Conservation (phyloP, 2,797 vertebrate genomes). For the Chelon auratus region DNA sequence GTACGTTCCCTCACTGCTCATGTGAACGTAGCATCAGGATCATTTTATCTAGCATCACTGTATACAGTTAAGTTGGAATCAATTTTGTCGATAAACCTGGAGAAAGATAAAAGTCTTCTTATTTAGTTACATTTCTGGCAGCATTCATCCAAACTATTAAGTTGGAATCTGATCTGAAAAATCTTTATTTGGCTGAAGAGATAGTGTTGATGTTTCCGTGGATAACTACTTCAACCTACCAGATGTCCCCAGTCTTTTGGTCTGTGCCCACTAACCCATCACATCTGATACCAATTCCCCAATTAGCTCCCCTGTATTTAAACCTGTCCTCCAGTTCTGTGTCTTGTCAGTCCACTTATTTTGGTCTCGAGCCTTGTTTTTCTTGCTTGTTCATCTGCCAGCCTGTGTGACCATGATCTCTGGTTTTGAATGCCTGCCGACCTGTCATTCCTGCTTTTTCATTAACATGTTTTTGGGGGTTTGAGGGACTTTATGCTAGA, state of each 20-base stretch:
- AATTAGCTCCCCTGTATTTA: background rate
- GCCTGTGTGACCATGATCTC: background rate
- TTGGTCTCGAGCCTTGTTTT: background rate
- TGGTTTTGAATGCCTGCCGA: background rate
- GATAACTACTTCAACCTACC: background rate
- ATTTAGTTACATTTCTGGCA: no score
- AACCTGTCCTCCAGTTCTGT: background rate
- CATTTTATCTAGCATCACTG: no score
- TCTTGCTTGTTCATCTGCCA: background rate
- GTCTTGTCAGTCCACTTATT: background rate
- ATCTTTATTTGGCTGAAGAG: no score
- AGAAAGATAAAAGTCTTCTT: no score
- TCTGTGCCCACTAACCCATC: background rate
- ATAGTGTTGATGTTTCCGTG: background rate
- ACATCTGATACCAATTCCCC: background rate
- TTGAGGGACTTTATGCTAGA: no score
- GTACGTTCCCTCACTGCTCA: no score
- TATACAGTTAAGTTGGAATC: no score
- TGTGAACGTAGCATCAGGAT: no score
- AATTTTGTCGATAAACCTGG: no score
- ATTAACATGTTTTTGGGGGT: no score
- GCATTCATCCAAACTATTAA: no score
- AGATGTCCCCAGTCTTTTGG: background rate
- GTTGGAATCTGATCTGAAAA: no score
- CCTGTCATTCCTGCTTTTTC: background rate